Evolutionary conservation across 2,888 invertebrate genomes (phyloP).

Genomic region (Sipha maydis): DNA sequence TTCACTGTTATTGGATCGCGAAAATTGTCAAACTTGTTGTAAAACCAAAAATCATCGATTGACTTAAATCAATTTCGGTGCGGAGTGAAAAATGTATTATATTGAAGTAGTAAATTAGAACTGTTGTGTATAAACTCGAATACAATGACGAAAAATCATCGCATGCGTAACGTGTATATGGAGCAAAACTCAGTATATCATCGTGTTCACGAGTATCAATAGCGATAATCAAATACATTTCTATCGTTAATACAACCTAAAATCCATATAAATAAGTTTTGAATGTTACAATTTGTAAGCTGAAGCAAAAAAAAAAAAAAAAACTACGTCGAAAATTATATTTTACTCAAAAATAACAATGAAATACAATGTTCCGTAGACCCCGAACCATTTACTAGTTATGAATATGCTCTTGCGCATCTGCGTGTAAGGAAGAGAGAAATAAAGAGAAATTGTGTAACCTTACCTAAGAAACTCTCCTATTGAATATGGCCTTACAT

Average conservation of each 20-base stretch:
- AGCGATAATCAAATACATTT: background rate
- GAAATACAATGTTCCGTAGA: too few species aligned
- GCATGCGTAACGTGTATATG: background rate
- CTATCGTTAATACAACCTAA: background rate
- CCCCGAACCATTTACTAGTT: too few species aligned
- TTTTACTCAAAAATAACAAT: background rate
- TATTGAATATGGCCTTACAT: conserved; percentile 24
- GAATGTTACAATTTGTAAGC: background rate
- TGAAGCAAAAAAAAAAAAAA: background rate
- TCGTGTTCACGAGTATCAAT: background rate
- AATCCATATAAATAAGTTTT: background rate
- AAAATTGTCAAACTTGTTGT: too few species aligned
- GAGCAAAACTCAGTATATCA: background rate
- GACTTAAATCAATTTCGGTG: too few species aligned
- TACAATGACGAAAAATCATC: background rate
- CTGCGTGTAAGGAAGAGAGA: background rate
- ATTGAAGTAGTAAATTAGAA: too few species aligned
- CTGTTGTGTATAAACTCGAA: too few species aligned
- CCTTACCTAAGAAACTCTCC: background rate
- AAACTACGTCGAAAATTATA: background rate
- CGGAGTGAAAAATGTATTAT: too few species aligned
- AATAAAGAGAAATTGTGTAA: background rate
- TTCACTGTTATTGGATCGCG: too few species aligned
- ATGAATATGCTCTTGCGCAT: background rate
- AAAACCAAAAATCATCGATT: too few species aligned